phyloP scores from a whole-genome alignment of 1,140 invertebrate species.

The Tenebrio molitor region DNA sequence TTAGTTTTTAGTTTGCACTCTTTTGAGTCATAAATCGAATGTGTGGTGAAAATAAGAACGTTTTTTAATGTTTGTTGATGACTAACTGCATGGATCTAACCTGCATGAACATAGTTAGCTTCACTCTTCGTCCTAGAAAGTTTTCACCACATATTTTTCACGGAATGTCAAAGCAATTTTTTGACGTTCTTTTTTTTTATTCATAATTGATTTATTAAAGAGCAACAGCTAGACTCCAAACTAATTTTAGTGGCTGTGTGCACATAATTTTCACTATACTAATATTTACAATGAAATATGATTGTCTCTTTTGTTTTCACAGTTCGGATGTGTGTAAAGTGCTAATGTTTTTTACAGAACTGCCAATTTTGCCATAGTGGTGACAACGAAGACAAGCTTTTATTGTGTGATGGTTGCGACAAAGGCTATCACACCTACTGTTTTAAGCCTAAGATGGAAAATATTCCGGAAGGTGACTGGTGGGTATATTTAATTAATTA shows the following conservation, averaged over 20 bases:
- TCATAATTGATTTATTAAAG: slow-evolving; percentile 10
- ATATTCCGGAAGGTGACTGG: slow-evolving; percentile 97
- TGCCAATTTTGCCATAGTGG: slow-evolving; percentile 97
- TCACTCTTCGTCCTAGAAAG: neutral
- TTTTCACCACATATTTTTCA: slow-evolving; percentile 44
- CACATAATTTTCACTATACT: slow-evolving; percentile 14
- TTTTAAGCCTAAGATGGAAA: slow-evolving; percentile 97
- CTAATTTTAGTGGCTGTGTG: slow-evolving; percentile 42
- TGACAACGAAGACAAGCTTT: slow-evolving; percentile 94
- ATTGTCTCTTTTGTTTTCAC: neutral
- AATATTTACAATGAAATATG: neutral
- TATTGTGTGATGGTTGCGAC: slow-evolving; percentile 97
- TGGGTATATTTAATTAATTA: slow-evolving; percentile 67
- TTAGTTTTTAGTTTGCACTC: slow-evolving; percentile 41
- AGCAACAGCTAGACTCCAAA: slow-evolving; percentile 23
- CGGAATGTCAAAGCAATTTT: neutral
- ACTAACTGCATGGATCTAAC: slow-evolving; percentile 45
- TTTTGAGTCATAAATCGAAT: too few relatives aligned
- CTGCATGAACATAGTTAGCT: slow-evolving; percentile 43
- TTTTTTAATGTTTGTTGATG: neutral
- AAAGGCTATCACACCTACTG: slow-evolving; percentile 98
- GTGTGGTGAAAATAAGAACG: slow-evolving; percentile 35
- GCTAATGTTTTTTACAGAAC: slow-evolving; percentile 78
- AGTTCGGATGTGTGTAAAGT: slow-evolving; percentile 1
- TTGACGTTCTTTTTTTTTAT: neutral